Evolutionary conservation across 2,888 invertebrate species (phyloP).

Genomic region (Drosophila percnosoma): DNA sequence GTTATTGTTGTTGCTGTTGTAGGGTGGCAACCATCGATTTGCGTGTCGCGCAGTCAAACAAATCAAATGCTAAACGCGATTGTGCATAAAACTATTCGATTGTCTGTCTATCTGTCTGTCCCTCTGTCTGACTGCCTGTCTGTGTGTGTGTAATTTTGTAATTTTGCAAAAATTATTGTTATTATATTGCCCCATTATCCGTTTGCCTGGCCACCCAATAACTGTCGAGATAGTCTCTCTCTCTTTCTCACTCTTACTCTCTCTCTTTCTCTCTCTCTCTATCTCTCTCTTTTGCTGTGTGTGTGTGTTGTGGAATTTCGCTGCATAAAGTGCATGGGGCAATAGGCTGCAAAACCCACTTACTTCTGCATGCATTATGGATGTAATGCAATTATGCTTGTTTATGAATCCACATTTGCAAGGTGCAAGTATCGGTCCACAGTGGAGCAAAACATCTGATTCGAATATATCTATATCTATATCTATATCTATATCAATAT

Average conservation of each 20-base stretch:
- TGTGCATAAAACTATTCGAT: constrained; percentile 51
- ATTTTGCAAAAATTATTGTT: constrained; percentile 54
- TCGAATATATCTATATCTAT: not conserved
- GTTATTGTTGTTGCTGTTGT: constrained; percentile 28
- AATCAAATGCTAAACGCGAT: constrained; percentile 61
- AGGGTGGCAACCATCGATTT: constrained; percentile 74
- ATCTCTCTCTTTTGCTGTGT: not conserved
- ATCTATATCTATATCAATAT: not conserved
- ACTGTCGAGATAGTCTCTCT: constrained; percentile 29
- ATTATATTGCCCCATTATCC: constrained; percentile 47
- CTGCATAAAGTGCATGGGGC: constrained; percentile 23
- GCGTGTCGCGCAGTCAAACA: constrained; percentile 71
- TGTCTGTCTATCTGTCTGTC: constrained; percentile 10
- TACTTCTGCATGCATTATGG: constrained; percentile 31
- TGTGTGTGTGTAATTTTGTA: constrained; percentile 24
- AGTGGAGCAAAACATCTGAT: not conserved
- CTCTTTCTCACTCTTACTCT: not conserved
- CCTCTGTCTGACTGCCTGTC: not conserved
- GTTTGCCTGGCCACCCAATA: constrained; percentile 55
- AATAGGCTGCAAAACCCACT: constrained; percentile 37
- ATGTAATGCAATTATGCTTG: constrained; percentile 18
- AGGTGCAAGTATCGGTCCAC: constrained; percentile 8
- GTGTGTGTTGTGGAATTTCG: constrained; percentile 38
- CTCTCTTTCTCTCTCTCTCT: not conserved
- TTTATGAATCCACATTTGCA: constrained; percentile 2